Percentiles rank a stretch among this genome's conserved stretches.
Evolutionary conservation across 2,797 vertebrate species (phyloP).

Genomic region (Pipistrellus pygmaeus): DNA sequence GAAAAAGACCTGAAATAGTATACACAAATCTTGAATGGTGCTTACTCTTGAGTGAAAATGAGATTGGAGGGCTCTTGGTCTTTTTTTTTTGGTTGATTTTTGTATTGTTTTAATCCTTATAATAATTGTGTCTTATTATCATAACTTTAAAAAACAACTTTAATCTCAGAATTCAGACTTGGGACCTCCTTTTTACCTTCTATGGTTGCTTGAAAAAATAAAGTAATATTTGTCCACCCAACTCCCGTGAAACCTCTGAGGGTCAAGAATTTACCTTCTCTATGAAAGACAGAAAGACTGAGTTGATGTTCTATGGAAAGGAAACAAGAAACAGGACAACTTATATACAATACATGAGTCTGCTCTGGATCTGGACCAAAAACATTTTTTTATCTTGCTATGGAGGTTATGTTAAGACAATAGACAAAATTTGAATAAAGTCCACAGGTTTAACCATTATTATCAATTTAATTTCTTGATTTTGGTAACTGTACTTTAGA

Average conservation of each 20-base stretch:
- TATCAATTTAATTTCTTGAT: neutral
- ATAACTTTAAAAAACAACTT: slow-evolving; percentile 49
- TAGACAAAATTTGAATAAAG: neutral
- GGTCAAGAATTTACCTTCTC: slow-evolving; percentile 49
- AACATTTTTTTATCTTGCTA: neutral
- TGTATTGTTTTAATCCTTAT: neutral
- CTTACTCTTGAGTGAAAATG: neutral
- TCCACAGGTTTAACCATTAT: neutral
- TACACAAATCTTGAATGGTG: neutral
- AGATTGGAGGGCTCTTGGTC: neutral
- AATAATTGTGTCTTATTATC: slow-evolving; percentile 48
- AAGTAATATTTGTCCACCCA: slow-evolving; percentile 43
- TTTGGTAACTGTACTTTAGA: neutral
- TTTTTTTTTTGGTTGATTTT: slow-evolving; percentile 9
- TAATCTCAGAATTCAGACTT: slow-evolving; percentile 22
- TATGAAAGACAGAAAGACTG: neutral
- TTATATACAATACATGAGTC: neutral
- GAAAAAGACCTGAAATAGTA: slow-evolving; percentile 37
- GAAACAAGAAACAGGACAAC: neutral
- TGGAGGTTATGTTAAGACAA: neutral
- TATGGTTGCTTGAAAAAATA: slow-evolving; percentile 41
- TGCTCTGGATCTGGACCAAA: neutral
- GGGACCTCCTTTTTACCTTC: neutral
- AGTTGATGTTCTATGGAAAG: neutral
- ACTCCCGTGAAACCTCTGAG: slow-evolving; percentile 3